These are phyloP conservation scores for Drosophila multiciliata DNA, from an alignment of 2,888 invertebrate genomes.

Conservation along the genomic window DNA sequence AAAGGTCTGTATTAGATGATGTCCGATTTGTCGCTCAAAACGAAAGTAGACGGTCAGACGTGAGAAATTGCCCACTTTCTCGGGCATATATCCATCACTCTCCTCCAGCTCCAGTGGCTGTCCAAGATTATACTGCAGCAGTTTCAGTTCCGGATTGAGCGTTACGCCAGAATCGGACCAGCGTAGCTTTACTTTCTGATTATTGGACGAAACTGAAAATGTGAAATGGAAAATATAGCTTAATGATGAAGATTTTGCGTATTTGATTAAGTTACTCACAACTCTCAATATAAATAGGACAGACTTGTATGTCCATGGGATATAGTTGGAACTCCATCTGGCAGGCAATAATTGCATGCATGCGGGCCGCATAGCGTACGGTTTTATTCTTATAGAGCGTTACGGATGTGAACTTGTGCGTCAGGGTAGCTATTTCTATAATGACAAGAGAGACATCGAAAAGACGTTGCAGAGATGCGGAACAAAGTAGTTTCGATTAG, in stretches of 20 bases:
- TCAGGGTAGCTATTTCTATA: conserved; percentile 92
- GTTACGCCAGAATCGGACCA: conserved; percentile 92
- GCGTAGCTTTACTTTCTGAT: conserved; percentile 90
- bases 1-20: conserved; percentile 93
- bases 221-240: neutral
- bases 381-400: conserved; percentile 92
- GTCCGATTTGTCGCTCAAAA: conserved; percentile 93
- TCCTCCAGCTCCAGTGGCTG: conserved; percentile 90
- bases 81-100: conserved; percentile 90
- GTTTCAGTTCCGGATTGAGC: conserved; percentile 91
- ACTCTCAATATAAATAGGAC: conserved; percentile 93
- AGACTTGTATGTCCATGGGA: conserved; percentile 94
- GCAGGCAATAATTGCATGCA: conserved; percentile 94
- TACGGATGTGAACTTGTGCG: conserved; percentile 92
- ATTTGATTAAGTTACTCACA: conserved; percentile 87
- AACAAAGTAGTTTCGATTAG: conserved; percentile 75
- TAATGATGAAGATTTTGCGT: neutral
- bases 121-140: conserved; percentile 92
- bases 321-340: conserved; percentile 95
- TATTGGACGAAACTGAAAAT: conserved; percentile 90
- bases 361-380: conserved; percentile 91
- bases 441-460: conserved; percentile 75
- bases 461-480: conserved; percentile 80
- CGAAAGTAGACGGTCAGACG: conserved; percentile 91
- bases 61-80: conserved; percentile 93